A percentile compares a stretch with the other conserved stretches of the same genome.
Conservation (phyloP, 2,113 vertebrate genomes). For the Calcarius ornatus region DNA sequence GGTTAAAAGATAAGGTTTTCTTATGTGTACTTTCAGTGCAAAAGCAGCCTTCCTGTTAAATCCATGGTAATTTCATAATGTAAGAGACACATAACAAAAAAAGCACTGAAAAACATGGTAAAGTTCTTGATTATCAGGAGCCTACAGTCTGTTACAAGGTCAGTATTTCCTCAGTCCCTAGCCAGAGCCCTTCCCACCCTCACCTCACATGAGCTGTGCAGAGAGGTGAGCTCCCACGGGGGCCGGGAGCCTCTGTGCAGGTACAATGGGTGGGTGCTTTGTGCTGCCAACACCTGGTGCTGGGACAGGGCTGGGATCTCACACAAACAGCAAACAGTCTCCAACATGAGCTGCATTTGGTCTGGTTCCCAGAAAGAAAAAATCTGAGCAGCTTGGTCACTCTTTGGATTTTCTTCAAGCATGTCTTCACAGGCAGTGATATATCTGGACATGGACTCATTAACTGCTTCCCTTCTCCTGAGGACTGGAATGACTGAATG, state of each 20-base stretch:
- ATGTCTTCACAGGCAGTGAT: background rate
- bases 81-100: background rate
- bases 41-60: background rate
- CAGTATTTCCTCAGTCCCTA: background rate
- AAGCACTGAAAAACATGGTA: background rate
- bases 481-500: background rate
- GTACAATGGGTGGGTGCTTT: background rate
- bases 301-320: background rate
- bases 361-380: background rate
- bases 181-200: background rate
- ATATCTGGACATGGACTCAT: fast-evolving
- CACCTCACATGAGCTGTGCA: fast-evolving
- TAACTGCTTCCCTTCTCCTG: background rate
- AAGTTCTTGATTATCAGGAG: background rate
- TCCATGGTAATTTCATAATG: background rate
- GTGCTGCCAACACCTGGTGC: background rate
- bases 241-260: background rate
- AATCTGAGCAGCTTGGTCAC: background rate
- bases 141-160: background rate
- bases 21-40: background rate
- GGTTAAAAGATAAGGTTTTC: background rate
- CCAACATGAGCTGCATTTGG: background rate
- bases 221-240: background rate
- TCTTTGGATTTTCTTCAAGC: background rate
- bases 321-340: background rate